Conservation (phyloP, 2,888 invertebrate species). For the Idaea straminata region DNA sequence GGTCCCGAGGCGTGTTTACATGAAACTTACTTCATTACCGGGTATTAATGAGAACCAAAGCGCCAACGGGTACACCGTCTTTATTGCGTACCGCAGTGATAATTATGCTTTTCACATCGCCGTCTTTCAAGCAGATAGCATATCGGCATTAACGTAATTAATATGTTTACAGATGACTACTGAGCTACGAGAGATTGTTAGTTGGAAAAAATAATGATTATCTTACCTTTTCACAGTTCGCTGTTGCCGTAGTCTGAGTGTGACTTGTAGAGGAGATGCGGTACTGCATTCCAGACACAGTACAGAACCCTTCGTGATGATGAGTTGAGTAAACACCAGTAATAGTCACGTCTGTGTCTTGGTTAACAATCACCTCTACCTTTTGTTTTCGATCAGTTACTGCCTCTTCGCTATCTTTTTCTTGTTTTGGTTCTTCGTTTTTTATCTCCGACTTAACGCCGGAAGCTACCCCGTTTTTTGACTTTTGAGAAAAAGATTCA, state of each 20-base stretch:
- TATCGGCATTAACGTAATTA: conserved; percentile 18
- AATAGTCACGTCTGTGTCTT: conserved; percentile 93
- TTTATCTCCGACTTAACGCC: conserved; percentile 78
- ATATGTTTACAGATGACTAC: conserved; percentile 16
- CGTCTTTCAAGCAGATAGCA: conserved; percentile 37
- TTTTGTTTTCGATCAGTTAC: conserved; percentile 74
- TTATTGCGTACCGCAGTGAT: conserved; percentile 44
- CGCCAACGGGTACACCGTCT: conserved; percentile 51
- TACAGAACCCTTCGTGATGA: conserved; percentile 91
- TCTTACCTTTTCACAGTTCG: conserved; percentile 84
- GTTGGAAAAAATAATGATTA: conserved; percentile 18
- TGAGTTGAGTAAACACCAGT: conserved; percentile 92
- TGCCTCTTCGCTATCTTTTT: conserved; percentile 65
- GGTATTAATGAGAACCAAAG: conserved; percentile 66
- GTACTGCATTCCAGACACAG: conserved; percentile 92
- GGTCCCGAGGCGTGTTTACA: conserved; percentile 69
- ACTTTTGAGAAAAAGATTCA: conserved; percentile 74
- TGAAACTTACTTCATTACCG: conserved; percentile 74
- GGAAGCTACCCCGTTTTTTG: conserved; percentile 76
- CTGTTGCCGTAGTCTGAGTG: conserved; percentile 91
- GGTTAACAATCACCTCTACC: conserved; percentile 90
- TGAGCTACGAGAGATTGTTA: conserved; percentile 11
- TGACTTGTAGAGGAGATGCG: conserved; percentile 93
- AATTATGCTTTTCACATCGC: conserved; percentile 49
- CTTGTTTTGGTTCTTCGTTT: conserved; percentile 66